Percentiles rank a stretch among this genome's conserved stretches.
Evolutionary conservation across 2,113 vertebrate genomes (phyloP).

Genomic region (Odontophorus gujanensis): DNA sequence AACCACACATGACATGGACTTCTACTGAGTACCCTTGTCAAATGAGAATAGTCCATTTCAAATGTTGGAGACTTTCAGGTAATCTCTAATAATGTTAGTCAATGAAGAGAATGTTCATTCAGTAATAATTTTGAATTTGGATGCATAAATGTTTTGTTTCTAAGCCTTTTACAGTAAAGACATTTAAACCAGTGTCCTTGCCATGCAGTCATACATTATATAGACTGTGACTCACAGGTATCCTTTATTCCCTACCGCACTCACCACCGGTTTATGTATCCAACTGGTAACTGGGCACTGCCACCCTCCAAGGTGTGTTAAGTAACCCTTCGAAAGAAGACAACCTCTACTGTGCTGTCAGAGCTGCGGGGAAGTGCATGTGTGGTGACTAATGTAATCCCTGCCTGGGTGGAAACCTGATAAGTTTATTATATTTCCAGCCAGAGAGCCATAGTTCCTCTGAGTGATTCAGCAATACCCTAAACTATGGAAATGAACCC

Average conservation of each 20-base stretch:
- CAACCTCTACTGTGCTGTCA: not conserved
- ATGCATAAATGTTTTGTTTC: conserved; percentile 16
- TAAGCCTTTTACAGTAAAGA: conserved; percentile 35
- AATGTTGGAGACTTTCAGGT: not conserved
- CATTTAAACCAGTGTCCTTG: not conserved
- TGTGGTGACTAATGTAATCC: not conserved
- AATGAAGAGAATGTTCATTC: not conserved
- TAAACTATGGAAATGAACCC: not conserved
- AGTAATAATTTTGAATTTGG: conserved; percentile 9
- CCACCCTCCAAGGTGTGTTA: not conserved
- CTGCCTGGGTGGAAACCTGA: conserved; percentile 12
- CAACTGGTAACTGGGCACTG: not conserved
- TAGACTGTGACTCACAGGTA: not conserved
- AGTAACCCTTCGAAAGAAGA: not conserved
- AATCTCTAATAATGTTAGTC: conserved; percentile 30
- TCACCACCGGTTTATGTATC: not conserved
- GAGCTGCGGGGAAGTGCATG: not conserved
- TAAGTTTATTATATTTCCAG: conserved; percentile 8
- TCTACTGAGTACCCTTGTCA: not conserved
- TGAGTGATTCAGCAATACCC: not conserved
- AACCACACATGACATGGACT: not conserved
- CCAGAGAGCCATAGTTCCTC: not conserved
- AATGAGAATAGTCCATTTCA: not conserved
- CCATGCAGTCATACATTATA: not conserved
- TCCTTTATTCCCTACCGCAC: not conserved